Evolutionary conservation across 2,113 vertebrate genomes (phyloP), one percentile per base, ranked within the genome.

Genomic region (Cololabis saira): DNA sequence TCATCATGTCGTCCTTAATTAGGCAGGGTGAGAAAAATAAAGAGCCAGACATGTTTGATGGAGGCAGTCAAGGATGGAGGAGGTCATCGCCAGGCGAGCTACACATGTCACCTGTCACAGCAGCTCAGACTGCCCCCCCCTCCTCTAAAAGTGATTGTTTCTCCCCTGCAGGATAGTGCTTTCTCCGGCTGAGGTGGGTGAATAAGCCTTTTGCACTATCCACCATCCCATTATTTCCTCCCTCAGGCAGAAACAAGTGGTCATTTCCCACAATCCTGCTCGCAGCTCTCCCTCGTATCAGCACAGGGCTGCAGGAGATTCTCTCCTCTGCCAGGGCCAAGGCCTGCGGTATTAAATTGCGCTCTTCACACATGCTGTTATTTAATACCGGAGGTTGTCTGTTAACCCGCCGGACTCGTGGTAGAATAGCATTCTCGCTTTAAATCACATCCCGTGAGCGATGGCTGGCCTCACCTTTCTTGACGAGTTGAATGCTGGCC

Each of bases 401-500:
- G 51, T 66, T 51, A 12, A 44, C 59, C 60, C 50, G 37, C 9
- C 10, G 11, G 16, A 62, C 47, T 70, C 8, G 50, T 24, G 27
- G 17, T 14, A 4, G 42, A 47, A 60, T 0, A 17, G 18, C 24
- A 5, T 27, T 27, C 15, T 14, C 54, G 1, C 37, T 21, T 15
- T 19, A 21, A 16, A 21, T 19, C 7, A 47, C n/a, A 41, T 24
- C 30, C 13, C 1, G 0, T 2, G 19, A 41, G 13, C 21, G 12
- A 3, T 16, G 1, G 15, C 27, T 33, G 0, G 5, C 17, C 71
- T 82, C 90, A 99, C 97, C 96, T 91, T 94, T 96, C 83, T 95
- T 97, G 50, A 90, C 89, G 48, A 99, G 93, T 41, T 97, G 93
- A 70, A 97, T 81, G 15, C 94, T 98, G 21, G 95, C 95, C 1